These are phyloP conservation scores for Mormyrus iriodes DNA, from an alignment of 2,113 vertebrate species.

Conservation along the genomic window DNA sequence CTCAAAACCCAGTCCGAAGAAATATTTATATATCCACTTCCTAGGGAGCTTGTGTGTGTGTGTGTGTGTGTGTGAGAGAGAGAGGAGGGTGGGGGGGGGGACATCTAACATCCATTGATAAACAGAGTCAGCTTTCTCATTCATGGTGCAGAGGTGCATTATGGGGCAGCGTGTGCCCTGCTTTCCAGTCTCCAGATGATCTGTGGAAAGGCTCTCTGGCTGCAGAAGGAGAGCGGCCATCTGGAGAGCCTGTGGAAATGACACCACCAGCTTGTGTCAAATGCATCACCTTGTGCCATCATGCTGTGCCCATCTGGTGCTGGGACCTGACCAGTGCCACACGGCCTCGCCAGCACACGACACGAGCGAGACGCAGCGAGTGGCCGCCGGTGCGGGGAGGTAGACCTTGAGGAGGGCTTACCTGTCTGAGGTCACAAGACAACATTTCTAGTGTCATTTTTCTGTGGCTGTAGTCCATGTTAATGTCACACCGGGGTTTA, in stretches of 20 bases:
- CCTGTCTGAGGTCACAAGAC: neutral
- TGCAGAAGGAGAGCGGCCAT: constrained; percentile 1
- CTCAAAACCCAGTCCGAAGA: neutral
- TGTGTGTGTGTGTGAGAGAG: neutral
- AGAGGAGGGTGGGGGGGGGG: neutral
- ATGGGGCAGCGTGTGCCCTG: neutral
- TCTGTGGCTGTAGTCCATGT: neutral
- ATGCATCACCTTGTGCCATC: constrained; percentile 15
- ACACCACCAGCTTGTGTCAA: neutral
- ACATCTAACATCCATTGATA: neutral
- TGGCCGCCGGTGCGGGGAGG: too few relatives aligned
- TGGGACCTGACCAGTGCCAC: neutral
- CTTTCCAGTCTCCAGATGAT: neutral
- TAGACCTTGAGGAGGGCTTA: neutral
- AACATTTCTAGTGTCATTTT: neutral
- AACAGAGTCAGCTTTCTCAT: neutral
- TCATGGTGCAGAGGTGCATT: neutral
- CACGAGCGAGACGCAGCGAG: neutral
- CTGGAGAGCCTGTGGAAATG: neutral
- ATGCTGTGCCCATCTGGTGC: constrained; percentile 11
- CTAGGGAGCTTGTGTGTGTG: neutral
- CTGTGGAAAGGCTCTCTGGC: neutral
- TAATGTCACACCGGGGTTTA: too few relatives aligned
- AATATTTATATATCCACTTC: neutral
- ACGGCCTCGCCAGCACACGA: too few relatives aligned